Base-by-base conservation (phyloP, 2,888 invertebrate species). In the Euphydryas editha region DNA sequence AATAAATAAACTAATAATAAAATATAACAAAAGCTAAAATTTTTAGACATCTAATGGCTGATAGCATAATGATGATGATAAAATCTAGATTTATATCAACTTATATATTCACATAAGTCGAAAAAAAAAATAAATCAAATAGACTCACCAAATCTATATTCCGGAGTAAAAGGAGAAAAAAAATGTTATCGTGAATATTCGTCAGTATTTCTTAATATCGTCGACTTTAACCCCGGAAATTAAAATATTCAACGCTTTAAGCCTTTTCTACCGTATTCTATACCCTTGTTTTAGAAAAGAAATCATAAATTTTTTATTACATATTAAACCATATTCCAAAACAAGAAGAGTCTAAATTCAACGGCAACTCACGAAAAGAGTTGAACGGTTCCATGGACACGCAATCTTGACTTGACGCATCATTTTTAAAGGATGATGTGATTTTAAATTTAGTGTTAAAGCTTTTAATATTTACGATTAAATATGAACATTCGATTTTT, bases 181-280 rank as follows among this genome's bases (percentile, higher is more conserved):
- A 51, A 71, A 69, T 67, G 67, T 68, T 69, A 70, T 72, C 72
- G 37, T 30, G 60, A 62, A 70, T 55, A 67, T 67, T 64, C 67
- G 59, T 67, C 69, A 66, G 67, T 73, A 64, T 72, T 70, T 70
- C 71, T 68, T 73, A 73, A 73, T 73, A 68, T 67, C 68, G 70
- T 73, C 65, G 65, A 69, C 72, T 61, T 55, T 66, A 69, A 67
- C 67, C 63, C 62, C 69, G 70, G 68, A 70, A 73, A 71, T 73
- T 71, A 69, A 73, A 73, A 69, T 68, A 74, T 75, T 72, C 62
- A 70, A 51, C 67, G 67, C 65, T 59, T 62, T 55, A 70, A 54
- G 70, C 70, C 70, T n/a, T n/a, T n/a, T n/a, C n/a, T 68, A 70
- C 68, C 62, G 39, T 68, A 62, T 68, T 68, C 65, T 62, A 65